phyloP scores from a whole-genome alignment of 2,888 invertebrate genomes.

The Hofmannophila pseudospretella region DNA sequence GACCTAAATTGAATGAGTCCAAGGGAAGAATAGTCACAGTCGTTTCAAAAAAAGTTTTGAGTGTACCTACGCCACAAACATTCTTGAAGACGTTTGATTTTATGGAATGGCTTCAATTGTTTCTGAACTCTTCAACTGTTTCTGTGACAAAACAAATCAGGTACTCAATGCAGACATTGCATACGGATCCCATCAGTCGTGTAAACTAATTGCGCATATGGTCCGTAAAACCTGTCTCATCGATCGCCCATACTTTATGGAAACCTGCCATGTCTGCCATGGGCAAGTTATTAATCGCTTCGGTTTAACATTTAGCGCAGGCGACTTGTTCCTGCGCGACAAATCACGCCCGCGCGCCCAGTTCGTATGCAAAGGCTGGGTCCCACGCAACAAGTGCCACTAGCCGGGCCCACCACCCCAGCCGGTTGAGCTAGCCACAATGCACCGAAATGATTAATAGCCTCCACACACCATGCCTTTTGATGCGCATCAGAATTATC shows the following conservation, averaged over 20 bases:
- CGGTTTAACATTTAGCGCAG: slow-evolving; percentile 35
- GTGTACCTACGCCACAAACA: too few relatives aligned
- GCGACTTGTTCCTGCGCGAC: slow-evolving; percentile 37
- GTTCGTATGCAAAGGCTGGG: slow-evolving; percentile 48
- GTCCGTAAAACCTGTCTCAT: slow-evolving; percentile 6
- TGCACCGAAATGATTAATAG: slow-evolving; percentile 23
- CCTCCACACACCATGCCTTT: slow-evolving; percentile 3
- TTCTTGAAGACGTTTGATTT: too few relatives aligned
- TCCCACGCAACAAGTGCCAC: slow-evolving; percentile 65
- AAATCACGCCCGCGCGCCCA: slow-evolving; percentile 46
- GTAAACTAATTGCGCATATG: background rate
- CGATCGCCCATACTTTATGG: slow-evolving; percentile 13
- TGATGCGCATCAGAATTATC: too few relatives aligned
- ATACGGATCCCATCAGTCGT: too few relatives aligned
- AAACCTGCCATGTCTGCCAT: slow-evolving; percentile 5
- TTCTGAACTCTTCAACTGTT: too few relatives aligned
- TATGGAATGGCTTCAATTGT: too few relatives aligned
- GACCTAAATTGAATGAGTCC: too few relatives aligned
- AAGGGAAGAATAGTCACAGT: too few relatives aligned
- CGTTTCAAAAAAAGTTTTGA: too few relatives aligned
- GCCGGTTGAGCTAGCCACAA: slow-evolving; percentile 1
- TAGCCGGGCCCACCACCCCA: slow-evolving; percentile 32
- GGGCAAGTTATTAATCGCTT: slow-evolving; percentile 26
- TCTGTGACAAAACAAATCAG: too few relatives aligned
- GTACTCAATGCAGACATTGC: too few relatives aligned